A percentile compares a stretch with the other conserved stretches of the same genome.
Conservation (phyloP, 2,888 invertebrate species). For the Aleiodes leptofemur region DNA sequence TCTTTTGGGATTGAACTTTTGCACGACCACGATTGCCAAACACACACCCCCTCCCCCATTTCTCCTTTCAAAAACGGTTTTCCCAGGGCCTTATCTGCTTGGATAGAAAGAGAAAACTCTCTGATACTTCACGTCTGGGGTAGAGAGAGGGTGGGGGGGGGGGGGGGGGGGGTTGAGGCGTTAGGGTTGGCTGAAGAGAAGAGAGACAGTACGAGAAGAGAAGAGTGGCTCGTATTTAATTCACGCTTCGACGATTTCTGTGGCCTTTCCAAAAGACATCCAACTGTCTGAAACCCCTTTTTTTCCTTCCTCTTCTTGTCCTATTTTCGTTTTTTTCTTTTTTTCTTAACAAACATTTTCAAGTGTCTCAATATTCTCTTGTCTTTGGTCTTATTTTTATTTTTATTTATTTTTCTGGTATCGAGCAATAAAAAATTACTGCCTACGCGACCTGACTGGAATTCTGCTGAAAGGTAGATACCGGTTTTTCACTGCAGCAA, state of each 20-base stretch:
- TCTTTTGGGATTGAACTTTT: constrained; percentile 31
- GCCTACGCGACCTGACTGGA: constrained; percentile 53
- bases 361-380: constrained; percentile 1
- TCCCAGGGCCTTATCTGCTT: constrained; percentile 13
- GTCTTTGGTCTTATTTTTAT: constrained; percentile 8
- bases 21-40: constrained; percentile 27
- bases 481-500: constrained; percentile 48
- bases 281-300: constrained; percentile 44
- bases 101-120: constrained; percentile 7
- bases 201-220: not conserved
- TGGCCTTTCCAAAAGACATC: constrained; percentile 45
- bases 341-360: constrained; percentile 21
- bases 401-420: not conserved
- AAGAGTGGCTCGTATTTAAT: constrained; percentile 51
- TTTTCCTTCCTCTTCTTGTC: constrained; percentile 56
- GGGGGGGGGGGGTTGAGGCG: not conserved
- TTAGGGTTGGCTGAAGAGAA: not conserved
- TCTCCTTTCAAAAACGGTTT: not conserved
- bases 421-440: constrained; percentile 48
- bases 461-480: constrained; percentile 40
- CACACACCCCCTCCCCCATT: constrained; percentile 1
- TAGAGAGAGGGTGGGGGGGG: too few species aligned
- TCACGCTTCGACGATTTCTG: constrained; percentile 55
- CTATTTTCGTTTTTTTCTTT: constrained; percentile 54
- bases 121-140: constrained; percentile 21